These are phyloP conservation scores for Stenodera caucasica DNA, from an alignment of 2,888 invertebrate species.

Conservation along the genomic window DNA sequence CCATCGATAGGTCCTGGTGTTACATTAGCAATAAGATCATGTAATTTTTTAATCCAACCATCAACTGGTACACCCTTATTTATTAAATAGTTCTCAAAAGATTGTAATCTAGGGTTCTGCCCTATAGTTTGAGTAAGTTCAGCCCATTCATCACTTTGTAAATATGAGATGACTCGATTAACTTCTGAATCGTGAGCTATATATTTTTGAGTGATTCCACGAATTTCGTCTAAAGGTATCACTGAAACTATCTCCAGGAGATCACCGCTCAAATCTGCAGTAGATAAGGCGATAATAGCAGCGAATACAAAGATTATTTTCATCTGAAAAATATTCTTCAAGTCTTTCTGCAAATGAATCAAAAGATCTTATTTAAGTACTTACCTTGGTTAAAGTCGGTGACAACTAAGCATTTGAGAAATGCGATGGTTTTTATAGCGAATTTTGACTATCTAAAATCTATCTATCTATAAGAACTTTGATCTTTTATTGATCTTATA, in stretches of 20 bases:
- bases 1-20: constrained; percentile 14
- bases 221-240: constrained; percentile 37
- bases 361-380: too few species aligned
- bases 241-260: constrained; percentile 34
- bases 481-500: too few species aligned
- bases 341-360: too few species aligned
- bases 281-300: not conserved
- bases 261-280: constrained; percentile 21
- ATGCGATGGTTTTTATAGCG: too few species aligned
- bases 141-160: constrained; percentile 40
- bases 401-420: too few species aligned
- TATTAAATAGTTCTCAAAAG: constrained; percentile 30
- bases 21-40: constrained; percentile 29
- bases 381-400: too few species aligned
- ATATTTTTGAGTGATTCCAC: constrained; percentile 35
- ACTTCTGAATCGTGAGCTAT: constrained; percentile 36
- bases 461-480: too few species aligned
- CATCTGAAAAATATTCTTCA: not conserved
- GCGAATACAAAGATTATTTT: not conserved
- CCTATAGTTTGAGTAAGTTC: constrained; percentile 29
- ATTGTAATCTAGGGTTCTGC: constrained; percentile 27
- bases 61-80: constrained; percentile 35
- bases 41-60: constrained; percentile 24
- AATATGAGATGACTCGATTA: constrained; percentile 33
- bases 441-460: too few species aligned